phyloP scores from a whole-genome alignment of 2,113 vertebrate species.

The Turnix velox region DNA sequence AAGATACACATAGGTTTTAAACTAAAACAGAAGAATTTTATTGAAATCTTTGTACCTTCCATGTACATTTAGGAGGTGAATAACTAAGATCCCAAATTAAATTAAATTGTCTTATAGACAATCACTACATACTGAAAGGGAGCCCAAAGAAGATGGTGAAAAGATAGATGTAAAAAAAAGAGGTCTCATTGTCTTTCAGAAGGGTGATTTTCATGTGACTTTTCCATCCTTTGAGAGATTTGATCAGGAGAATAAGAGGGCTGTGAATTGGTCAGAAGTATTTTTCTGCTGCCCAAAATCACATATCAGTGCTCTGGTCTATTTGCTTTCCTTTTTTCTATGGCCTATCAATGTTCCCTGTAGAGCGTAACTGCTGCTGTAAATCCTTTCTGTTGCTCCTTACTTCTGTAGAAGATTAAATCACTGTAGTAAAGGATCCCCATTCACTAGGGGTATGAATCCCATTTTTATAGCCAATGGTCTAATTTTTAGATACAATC shows the following conservation, averaged over 20 bases:
- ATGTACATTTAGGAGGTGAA: neutral
- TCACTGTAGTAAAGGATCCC: neutral
- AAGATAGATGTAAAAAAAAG: neutral
- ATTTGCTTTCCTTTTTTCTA: neutral
- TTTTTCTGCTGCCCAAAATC: neutral
- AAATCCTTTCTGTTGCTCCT: neutral
- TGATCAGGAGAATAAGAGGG: neutral
- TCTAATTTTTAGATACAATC: neutral
- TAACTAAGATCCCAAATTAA: neutral
- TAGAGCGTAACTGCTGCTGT: neutral
- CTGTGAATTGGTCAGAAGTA: neutral
- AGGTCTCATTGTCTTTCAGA: neutral
- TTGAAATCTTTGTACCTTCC: neutral
- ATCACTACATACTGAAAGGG: neutral
- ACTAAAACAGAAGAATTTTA: neutral
- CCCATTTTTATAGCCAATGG: neutral
- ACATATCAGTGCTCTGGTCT: neutral
- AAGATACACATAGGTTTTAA: neutral
- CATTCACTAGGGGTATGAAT: neutral
- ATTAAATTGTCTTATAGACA: neutral
- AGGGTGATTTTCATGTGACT: neutral
- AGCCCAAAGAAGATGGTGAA: neutral
- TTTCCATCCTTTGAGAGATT: neutral
- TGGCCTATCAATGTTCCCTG: neutral
- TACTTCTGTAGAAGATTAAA: neutral